phyloP scores from a whole-genome alignment of 2,113 vertebrate species.

The Eptesicus fuscus region DNA sequence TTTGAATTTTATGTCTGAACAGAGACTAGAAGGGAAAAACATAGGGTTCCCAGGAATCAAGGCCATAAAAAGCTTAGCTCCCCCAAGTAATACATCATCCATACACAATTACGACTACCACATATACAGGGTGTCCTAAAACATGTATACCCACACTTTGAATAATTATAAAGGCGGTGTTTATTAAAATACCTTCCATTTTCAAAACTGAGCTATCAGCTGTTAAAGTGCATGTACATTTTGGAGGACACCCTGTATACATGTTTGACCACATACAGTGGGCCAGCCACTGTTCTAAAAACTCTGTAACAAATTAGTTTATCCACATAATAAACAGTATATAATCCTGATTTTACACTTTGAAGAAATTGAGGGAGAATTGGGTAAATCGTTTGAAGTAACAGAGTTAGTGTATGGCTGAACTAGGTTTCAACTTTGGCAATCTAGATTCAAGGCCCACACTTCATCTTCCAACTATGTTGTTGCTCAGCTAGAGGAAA shows the following conservation, averaged over 20 bases:
- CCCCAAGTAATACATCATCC: not conserved
- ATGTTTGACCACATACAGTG: not conserved
- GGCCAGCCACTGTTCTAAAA: not conserved
- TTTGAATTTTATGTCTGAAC: not conserved
- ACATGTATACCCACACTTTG: no score
- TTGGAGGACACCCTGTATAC: no score
- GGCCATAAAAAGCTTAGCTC: not conserved
- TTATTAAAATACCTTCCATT: no score
- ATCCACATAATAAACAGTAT: not conserved
- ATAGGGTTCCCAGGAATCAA: not conserved
- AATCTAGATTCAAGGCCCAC: not conserved
- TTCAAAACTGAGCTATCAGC: no score
- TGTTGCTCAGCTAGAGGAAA: not conserved
- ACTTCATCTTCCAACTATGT: not conserved
- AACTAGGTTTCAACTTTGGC: not conserved
- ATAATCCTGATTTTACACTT: not conserved
- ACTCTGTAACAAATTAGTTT: not conserved
- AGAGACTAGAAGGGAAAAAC: not conserved
- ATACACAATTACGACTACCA: not conserved
- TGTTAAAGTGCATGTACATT: no score
- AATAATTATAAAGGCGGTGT: no score
- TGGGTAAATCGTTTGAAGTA: not conserved
- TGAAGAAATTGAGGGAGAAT: not conserved
- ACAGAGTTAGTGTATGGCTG: not conserved
- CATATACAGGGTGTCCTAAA: no score